Evolutionary conservation across 1,140 invertebrate species (phyloP).

Genomic region (Drosophila nigrodunni): DNA sequence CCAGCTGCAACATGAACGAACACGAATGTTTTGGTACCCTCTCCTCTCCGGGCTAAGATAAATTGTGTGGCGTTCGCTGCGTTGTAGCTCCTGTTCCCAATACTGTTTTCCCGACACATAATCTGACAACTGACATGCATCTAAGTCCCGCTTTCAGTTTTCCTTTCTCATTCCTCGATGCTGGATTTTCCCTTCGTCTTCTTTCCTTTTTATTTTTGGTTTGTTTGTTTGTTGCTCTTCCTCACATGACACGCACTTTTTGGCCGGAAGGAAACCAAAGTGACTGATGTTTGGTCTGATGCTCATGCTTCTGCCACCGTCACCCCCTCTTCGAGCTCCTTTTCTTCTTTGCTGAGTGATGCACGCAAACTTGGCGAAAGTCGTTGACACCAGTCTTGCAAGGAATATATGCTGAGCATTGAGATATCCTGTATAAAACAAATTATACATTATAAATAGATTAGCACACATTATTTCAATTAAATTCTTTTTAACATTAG

Average conservation of each 20-base stretch:
- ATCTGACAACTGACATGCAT: conserved; percentile 77
- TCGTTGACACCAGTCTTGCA: conserved; percentile 36
- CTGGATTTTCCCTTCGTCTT: too few relatives aligned
- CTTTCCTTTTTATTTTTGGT: too few relatives aligned
- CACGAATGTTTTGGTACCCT: conserved; percentile 27
- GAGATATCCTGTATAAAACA: background rate
- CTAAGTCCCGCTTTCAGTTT: conserved; percentile 39
- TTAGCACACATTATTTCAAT: too few relatives aligned
- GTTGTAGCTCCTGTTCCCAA: conserved; percentile 41
- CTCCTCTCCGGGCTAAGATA: conserved; percentile 42
- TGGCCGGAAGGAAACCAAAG: conserved; percentile 43
- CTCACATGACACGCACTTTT: conserved; percentile 64
- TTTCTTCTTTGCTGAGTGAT: background rate
- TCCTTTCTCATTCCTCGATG: background rate
- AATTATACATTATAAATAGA: too few relatives aligned
- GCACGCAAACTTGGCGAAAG: conserved; percentile 23
- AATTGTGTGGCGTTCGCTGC: conserved; percentile 56
- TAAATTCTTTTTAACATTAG: too few relatives aligned
- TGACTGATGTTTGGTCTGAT: conserved; percentile 44
- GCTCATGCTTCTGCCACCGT: background rate
- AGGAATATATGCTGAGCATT: background rate
- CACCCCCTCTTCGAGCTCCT: background rate
- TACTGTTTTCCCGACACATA: conserved; percentile 61
- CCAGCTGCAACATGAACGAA: conserved; percentile 1
- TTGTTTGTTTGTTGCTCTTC: conserved; percentile 2